Evolutionary conservation across 2,888 invertebrate genomes (phyloP), one percentile per base, ranked within the genome.

Genomic region (Lycia hirtaria): DNA sequence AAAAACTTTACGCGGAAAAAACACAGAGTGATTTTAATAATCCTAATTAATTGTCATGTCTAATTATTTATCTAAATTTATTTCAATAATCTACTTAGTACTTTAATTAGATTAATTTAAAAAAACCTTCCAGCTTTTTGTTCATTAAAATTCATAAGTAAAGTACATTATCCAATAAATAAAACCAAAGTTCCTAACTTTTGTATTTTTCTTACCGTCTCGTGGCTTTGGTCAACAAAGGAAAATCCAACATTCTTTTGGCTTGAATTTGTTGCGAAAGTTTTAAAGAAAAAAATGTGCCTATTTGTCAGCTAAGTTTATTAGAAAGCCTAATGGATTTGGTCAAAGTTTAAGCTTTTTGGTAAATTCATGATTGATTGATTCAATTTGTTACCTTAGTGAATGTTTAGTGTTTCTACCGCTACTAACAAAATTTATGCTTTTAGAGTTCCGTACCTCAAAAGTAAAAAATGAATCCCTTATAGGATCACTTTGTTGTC

Each of bases 111-210:
- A 14, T 4, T 26, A 22, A 12, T 7, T 2, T 7, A 3, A 17
- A n/a, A 41, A 41, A 3, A 15, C n/a, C 5, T 1, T 15, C 14
- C 14, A 47, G 24, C 14, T 26, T 45, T 28, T 41, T 40, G 19
- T 48, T 35, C 19, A 5, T 43, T 26, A 17, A 6, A 26, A 43
- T 51, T 50, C 22, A 43, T 43, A 50, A n/a, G 37, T 9, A 32
- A n/a, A n/a, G n/a, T 12, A 12, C 9, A n/a, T 22, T n/a, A 26
- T 17, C 20, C 28, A 30, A 49, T 26, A 35, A 62, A 45, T 62
- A 52, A 56, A 59, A 47, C 53, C 40, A 65, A 57, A 49, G 55
- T 63, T 48, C 17, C 22, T 9, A 49, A 44, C 17, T 61, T 54
- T 57, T 48, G 20, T 37, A 54, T 52, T 47, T 56, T 33, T 56